Base-by-base conservation (phyloP, 2,113 vertebrate genomes). In the Ahaetulla prasina region DNA sequence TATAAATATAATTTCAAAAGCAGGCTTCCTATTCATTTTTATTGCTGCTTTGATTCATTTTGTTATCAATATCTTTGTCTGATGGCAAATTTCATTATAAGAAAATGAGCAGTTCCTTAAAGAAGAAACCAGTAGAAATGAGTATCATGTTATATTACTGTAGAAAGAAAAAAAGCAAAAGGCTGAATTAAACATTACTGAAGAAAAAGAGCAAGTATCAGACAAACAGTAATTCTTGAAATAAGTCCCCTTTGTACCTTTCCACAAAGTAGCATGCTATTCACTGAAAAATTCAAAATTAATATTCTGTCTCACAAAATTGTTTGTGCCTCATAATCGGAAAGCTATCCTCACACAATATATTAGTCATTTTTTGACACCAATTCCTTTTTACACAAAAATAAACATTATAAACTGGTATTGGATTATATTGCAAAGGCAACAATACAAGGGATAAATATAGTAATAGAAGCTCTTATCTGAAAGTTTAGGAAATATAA, bases 51-150 rank as follows among this genome's bases (percentile, higher is more conserved):
- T 97, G 97, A 97, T 97, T 97, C 97, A 97, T 96, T 97, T 97
- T 97, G 97, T 97, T 97, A 97, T 96, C 91, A 94, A 96, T 95
- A 95, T 74, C 95, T 97, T 97, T 97, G 96, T 97, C 96, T 95
- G 95, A 96, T 97, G 97, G 97, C 96, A 97, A 96, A 97, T 94
- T 96, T 97, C 97, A 97, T 97, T 96, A 97, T 94, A 96, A 97
- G 97, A 97, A 96, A 97, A 97, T 97, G 94, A 96, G 96, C 94
- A 89, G 89, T 92, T 94, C 95, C 97, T 96, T 74, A 74, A 95
- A 95, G 97, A 96, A 94, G 43, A 91, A 94, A 93, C 89, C 92
- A 92, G 92, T 87, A 86, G 93, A 93, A 94, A 95, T 4, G 23
- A 49, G 68, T 91, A 47, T 47, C 2, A 35, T 91, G 89, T 94